Percentiles rank a stretch among this genome's conserved stretches.
phyloP scores from a whole-genome alignment of 2,888 invertebrate species.

The Drosophila fulvimacula region DNA sequence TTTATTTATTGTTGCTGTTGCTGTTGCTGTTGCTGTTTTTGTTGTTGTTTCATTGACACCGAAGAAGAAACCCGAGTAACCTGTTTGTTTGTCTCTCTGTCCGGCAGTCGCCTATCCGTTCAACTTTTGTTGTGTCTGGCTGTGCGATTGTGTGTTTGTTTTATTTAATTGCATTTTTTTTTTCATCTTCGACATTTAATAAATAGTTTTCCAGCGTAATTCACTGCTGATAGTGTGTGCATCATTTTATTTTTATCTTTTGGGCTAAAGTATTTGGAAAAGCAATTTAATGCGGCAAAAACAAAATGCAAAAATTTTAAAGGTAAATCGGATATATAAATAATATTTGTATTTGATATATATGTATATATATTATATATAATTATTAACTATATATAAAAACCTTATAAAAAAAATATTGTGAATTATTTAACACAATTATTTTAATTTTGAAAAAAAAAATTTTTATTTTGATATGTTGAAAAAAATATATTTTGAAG shows the following conservation, averaged over 20 bases:
- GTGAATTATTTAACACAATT: too few relatives aligned
- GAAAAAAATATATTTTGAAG: too few relatives aligned
- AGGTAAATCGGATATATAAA: background rate
- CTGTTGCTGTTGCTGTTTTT: slow-evolving; percentile 33
- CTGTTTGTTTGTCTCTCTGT: slow-evolving; percentile 65
- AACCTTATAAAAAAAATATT: too few relatives aligned
- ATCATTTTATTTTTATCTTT: slow-evolving; percentile 21
- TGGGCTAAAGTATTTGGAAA: slow-evolving; percentile 9
- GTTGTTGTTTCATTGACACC: slow-evolving; percentile 72
- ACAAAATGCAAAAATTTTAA: slow-evolving; percentile 1
- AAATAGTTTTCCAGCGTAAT: slow-evolving; percentile 42
- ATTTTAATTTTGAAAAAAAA: too few relatives aligned
- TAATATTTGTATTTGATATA: background rate
- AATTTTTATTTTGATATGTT: too few relatives aligned
- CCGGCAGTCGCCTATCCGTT: slow-evolving; percentile 39
- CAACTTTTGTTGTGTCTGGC: slow-evolving; percentile 27
- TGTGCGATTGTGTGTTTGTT: slow-evolving; percentile 5
- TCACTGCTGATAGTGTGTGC: slow-evolving; percentile 36
- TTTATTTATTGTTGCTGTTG: slow-evolving; percentile 42
- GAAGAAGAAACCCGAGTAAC: slow-evolving; percentile 79
- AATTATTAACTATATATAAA: too few relatives aligned
- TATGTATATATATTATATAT: too few relatives aligned
- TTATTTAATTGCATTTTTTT: slow-evolving; percentile 50
- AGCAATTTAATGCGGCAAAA: slow-evolving; percentile 23
- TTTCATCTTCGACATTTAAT: slow-evolving; percentile 38